Percentiles rank a stretch among this genome's conserved stretches.
Evolutionary conservation across 1,140 invertebrate species (phyloP).

Genomic region (Patella vulgata): DNA sequence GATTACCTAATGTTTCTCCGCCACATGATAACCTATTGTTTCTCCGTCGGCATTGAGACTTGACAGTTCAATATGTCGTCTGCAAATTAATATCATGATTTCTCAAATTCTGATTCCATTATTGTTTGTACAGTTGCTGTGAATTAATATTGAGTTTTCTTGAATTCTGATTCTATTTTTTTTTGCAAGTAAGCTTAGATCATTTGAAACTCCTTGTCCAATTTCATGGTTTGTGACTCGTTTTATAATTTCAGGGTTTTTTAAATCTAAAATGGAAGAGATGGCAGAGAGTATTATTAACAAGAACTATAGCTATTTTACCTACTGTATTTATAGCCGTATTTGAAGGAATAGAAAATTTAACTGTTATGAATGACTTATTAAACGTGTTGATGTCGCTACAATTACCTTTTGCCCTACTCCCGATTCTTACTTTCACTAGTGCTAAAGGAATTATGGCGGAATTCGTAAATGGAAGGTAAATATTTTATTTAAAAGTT

Average conservation of each 20-base stretch:
- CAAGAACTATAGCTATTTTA: constrained; percentile 86
- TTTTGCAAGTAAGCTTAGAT: no score
- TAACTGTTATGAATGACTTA: constrained; percentile 89
- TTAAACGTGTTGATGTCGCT: constrained; percentile 90
- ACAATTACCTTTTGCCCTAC: constrained; percentile 76
- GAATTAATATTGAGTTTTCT: no score
- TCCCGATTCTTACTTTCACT: constrained; percentile 90
- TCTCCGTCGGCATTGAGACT: no score
- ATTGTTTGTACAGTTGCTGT: no score
- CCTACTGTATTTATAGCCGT: constrained; percentile 88
- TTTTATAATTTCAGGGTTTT: constrained; percentile 76
- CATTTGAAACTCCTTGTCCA: no score
- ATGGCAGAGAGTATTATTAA: constrained; percentile 90
- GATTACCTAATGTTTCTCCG: no score
- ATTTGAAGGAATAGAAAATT: constrained; percentile 77
- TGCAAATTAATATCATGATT: no score
- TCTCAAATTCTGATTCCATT: no score
- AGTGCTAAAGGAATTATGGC: constrained; percentile 81
- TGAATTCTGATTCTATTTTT: no score
- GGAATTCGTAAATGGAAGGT: constrained; percentile 61
- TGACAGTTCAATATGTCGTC: no score
- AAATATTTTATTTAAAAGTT: constrained; percentile 27
- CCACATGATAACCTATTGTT: no score
- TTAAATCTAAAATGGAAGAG: constrained; percentile 87
- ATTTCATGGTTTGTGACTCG: no score